Evolutionary conservation across 2,113 vertebrate species (phyloP), one percentile per base, ranked within the genome.

Genomic region (Marmota monax): DNA sequence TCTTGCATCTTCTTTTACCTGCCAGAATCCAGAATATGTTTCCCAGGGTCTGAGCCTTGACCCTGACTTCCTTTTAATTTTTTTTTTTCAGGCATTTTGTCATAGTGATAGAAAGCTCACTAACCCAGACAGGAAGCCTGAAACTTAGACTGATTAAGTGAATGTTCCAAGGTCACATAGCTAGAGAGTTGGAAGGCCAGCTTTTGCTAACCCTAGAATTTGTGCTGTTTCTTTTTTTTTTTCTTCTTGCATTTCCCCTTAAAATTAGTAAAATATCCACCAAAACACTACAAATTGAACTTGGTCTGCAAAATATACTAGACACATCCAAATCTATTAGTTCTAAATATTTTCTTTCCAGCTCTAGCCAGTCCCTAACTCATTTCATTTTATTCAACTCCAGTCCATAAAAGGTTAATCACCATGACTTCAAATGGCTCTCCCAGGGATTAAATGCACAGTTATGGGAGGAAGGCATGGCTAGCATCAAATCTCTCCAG

Each of bases 331-430:
- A 94, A 83, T 79, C 37, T 83, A 85, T 23, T 10, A 12, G 5
- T 72, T 73, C 14, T 83, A 63, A 86, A 91, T 9, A 45, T 96
- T 94, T 93, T n/a, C 32, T 74, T 84, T 39, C 32, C 61, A 93
- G 20, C 10, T 88, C 39, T 76, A 78, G 93, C 14, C 39, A 37
- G 12, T 79, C 84, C 3, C 32, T 89, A 39, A 56, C 61, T 97
- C 22, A 84, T 92, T 93, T 96, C 34, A 34, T 84, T 92, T 93
- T 13, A 34, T 11, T 95, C 10, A 61, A 23, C 20, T n/a, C 89
- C 13, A 5, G 34, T 56, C 61, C 80, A 0, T 39, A 13, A 72
- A 42, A 74, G 32, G 27, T 20, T 76, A 77, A 61, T 92, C 53
- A 92, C 77, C 85, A 84, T 63, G 61, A 72, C 72, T 87, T 51